Conservation (phyloP, 2,888 invertebrate genomes). For the Dicyrtomina minuta region DNA sequence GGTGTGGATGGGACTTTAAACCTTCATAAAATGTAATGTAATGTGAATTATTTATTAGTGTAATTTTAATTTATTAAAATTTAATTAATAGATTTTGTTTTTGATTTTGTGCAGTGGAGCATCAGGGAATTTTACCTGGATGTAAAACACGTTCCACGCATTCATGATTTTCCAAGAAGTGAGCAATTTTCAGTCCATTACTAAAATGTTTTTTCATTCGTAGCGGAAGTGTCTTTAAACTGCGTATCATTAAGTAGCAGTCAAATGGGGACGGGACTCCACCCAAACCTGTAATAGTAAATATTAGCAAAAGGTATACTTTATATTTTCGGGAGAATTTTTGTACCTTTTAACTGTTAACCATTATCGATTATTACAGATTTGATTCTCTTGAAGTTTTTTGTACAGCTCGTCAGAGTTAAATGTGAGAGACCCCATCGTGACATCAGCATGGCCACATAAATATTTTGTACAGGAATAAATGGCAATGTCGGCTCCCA, state of each 20-base stretch:
- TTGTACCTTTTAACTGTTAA: background rate
- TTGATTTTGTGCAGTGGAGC: background rate
- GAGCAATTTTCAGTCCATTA: slow-evolving; percentile 75
- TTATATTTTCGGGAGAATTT: background rate
- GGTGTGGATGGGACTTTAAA: slow-evolving; percentile 81
- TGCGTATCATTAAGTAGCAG: slow-evolving; percentile 88
- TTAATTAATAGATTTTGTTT: background rate
- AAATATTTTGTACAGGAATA: slow-evolving; percentile 67
- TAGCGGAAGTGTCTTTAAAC: slow-evolving; percentile 87
- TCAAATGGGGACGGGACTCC: slow-evolving; percentile 95
- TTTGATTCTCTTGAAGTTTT: slow-evolving; percentile 60
- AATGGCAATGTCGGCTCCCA: slow-evolving; percentile 64
- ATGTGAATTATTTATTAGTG: no score
- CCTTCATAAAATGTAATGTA: no score
- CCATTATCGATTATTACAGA: slow-evolving; percentile 55
- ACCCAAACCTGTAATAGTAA: slow-evolving; percentile 74
- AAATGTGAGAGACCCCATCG: slow-evolving; percentile 63
- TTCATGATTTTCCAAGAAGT: slow-evolving; percentile 77
- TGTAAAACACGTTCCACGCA: slow-evolving; percentile 78
- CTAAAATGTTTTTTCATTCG: slow-evolving; percentile 87
- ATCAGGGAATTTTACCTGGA: slow-evolving; percentile 71
- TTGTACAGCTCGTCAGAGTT: slow-evolving; percentile 59
- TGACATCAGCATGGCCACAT: slow-evolving; percentile 65
- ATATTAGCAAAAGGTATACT: background rate
- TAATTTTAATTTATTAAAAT: background rate